Percentiles rank a stretch among this genome's conserved stretches.
Conservation (phyloP, 1,140 invertebrate species). For the Pygmarrhopalites habei region DNA sequence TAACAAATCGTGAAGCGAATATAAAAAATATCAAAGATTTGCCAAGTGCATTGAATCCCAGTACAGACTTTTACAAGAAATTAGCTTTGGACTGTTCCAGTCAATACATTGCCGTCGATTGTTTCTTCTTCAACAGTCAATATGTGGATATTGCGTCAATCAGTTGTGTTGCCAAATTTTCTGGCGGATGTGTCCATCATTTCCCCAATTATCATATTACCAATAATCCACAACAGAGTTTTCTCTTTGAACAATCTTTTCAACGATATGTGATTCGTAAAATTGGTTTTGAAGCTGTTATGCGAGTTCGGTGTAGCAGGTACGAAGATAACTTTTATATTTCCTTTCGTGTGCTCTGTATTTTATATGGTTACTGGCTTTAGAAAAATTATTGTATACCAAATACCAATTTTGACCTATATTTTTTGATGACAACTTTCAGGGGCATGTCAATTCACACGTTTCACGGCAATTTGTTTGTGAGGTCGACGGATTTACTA, state of each 20-base stretch:
- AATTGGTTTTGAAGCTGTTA: constrained; percentile 98
- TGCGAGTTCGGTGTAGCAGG: constrained; percentile 91
- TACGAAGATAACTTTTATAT: too few species aligned
- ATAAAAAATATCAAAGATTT: constrained; percentile 30
- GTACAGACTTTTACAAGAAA: constrained; percentile 97
- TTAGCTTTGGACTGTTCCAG: constrained; percentile 91
- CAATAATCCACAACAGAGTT: constrained; percentile 59
- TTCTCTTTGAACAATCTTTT: constrained; percentile 69
- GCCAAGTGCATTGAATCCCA: constrained; percentile 67
- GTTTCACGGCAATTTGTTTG: constrained; percentile 99
- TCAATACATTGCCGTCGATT: constrained; percentile 91
- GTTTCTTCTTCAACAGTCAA: constrained; percentile 88
- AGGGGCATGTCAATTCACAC: constrained; percentile 89
- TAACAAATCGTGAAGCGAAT: constrained; percentile 67
- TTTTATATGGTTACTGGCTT: background rate
- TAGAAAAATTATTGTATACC: background rate
- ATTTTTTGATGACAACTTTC: constrained; percentile 13
- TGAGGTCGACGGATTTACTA: constrained; percentile 91
- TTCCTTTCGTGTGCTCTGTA: too few species aligned
- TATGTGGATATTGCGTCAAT: constrained; percentile 91
- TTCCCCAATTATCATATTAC: constrained; percentile 77
- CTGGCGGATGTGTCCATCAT: constrained; percentile 87
- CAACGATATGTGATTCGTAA: constrained; percentile 88
- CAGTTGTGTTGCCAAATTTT: constrained; percentile 88
- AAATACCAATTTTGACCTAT: constrained; percentile 8